Evolutionary conservation across 64 coral and sea anemone genomes (phyloP).

Genomic region (Stichodactyla helianthus): DNA sequence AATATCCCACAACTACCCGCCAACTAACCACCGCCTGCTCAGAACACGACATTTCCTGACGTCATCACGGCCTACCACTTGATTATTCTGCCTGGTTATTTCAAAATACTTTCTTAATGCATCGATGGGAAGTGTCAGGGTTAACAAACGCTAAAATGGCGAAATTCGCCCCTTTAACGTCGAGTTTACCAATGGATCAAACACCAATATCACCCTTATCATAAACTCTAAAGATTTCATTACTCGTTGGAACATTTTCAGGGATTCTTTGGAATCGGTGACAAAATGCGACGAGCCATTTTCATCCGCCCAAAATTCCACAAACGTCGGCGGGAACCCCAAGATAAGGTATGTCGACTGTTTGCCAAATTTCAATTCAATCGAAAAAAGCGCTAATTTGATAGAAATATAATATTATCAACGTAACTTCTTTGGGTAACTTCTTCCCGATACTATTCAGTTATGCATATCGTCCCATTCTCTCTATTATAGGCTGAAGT

Average conservation of each 20-base stretch:
- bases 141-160: neutral
- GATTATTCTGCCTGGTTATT: neutral
- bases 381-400: neutral
- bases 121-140: neutral
- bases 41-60: neutral
- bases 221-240: neutral
- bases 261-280: neutral
- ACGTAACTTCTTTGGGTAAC: neutral
- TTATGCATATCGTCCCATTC: neutral
- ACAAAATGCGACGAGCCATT: slow-evolving; percentile 1
- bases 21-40: neutral
- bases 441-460: neutral
- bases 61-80: neutral
- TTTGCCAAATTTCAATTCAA: neutral
- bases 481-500: neutral
- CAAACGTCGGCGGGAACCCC: neutral
- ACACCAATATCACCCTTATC: neutral
- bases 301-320: neutral
- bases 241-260: neutral
- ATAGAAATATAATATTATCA: neutral
- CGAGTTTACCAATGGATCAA: neutral
- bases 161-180: neutral
- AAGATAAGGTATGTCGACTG: neutral
- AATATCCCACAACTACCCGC: neutral
- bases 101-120: neutral